Conservation (phyloP, 2,888 invertebrate species). For the Drosophila histrio region DNA sequence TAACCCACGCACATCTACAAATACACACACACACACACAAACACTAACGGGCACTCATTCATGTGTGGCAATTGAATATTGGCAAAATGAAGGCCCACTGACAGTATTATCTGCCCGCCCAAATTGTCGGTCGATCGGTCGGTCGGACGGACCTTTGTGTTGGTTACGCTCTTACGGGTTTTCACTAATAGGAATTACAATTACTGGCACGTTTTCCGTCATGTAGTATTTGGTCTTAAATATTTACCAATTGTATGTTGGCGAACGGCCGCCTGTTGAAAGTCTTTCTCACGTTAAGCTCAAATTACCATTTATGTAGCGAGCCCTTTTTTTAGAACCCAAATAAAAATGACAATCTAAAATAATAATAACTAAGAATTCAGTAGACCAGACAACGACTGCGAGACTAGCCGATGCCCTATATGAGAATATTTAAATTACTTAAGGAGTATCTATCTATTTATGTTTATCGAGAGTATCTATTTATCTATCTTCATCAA, state of each 20-base stretch:
- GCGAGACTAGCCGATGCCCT: not conserved
- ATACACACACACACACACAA: slow-evolving; percentile 10
- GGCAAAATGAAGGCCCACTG: slow-evolving; percentile 13
- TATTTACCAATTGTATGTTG: slow-evolving; percentile 1
- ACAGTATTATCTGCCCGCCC: not conserved
- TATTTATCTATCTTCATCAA: no score
- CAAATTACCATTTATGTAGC: slow-evolving; percentile 9
- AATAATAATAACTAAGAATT: not conserved
- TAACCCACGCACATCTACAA: slow-evolving; percentile 9
- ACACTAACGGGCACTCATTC: not conserved
- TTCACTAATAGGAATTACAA: slow-evolving; percentile 8
- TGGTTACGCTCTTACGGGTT: not conserved
- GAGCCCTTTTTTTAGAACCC: not conserved
- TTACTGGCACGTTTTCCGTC: not conserved
- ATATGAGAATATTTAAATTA: no score
- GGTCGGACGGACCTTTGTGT: not conserved
- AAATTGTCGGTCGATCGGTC: not conserved
- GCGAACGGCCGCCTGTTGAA: not conserved
- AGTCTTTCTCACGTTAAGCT: slow-evolving; percentile 25
- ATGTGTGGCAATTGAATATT: slow-evolving; percentile 32
- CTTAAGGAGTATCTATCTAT: no score
- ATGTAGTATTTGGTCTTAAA: not conserved
- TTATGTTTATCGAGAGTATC: no score
- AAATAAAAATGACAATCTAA: not conserved
- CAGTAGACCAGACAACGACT: not conserved